A percentile compares a stretch with the other conserved stretches of the same genome.
These are phyloP conservation scores for Hylyphantes graminicola DNA, from an alignment of 1,140 invertebrate species.

Conservation along the genomic window DNA sequence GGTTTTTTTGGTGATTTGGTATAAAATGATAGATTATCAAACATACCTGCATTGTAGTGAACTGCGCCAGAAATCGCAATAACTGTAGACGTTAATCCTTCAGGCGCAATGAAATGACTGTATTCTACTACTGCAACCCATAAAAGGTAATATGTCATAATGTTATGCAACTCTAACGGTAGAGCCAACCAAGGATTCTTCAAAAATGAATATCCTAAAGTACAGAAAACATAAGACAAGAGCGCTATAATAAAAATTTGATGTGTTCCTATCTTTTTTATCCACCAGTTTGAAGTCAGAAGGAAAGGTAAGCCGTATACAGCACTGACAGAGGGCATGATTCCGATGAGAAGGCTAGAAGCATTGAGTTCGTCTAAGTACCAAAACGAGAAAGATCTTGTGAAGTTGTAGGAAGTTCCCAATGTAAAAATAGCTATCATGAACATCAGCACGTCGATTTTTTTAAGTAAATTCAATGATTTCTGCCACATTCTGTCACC, in stretches of 20 bases:
- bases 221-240: neutral
- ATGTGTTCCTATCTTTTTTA: constrained; percentile 23
- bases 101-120: constrained; percentile 24
- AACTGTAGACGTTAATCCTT: constrained; percentile 25
- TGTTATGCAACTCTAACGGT: neutral
- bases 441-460: constrained; percentile 10
- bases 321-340: constrained; percentile 9
- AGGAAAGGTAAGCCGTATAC: constrained; percentile 40
- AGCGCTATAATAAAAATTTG: constrained; percentile 25
- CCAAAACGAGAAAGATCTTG: constrained; percentile 12
- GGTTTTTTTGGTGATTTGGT: neutral
- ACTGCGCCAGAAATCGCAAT: constrained; percentile 26
- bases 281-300: constrained; percentile 20
- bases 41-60: constrained; percentile 36
- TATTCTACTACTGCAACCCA: constrained; percentile 34
- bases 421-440: constrained; percentile 1
- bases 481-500: constrained; percentile 36
- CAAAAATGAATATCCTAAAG: constrained; percentile 30
- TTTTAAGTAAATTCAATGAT: constrained; percentile 15
- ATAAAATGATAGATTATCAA: neutral
- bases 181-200: constrained; percentile 23
- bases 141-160: constrained; percentile 28
- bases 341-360: neutral
- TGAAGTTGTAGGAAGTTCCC: constrained; percentile 26
- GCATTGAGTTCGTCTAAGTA: constrained; percentile 8